Evolutionary conservation across 2,888 invertebrate species (phyloP).

Genomic region (Xylocampa areola): DNA sequence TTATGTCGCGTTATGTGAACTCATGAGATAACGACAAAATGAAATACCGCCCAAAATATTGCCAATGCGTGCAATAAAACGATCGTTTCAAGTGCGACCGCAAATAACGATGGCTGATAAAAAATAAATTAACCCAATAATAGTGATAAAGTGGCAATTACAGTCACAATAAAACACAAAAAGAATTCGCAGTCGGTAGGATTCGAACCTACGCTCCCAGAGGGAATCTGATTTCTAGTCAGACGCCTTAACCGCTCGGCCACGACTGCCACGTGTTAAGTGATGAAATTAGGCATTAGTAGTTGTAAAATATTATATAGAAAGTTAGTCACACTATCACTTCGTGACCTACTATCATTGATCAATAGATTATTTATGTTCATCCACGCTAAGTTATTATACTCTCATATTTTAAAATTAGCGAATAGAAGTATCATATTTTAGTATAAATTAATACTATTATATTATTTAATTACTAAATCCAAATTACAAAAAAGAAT

Average conservation of each 20-base stretch:
- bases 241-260: slow-evolving; percentile 97
- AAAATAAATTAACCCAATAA: slow-evolving; percentile 61
- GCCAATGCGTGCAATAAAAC: slow-evolving; percentile 64
- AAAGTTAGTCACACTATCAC: neutral
- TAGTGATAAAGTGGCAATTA: slow-evolving; percentile 55
- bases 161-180: slow-evolving; percentile 40
- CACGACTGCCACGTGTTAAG: slow-evolving; percentile 90
- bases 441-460: too few species aligned
- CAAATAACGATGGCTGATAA: slow-evolving; percentile 58
- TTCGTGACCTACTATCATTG: neutral
- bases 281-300: neutral
- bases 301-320: neutral
- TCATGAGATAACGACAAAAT: slow-evolving; percentile 49
- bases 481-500: too few species aligned
- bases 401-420: too few species aligned
- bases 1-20: slow-evolving; percentile 31
- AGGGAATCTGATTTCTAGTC: slow-evolving; percentile 97
- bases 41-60: slow-evolving; percentile 59
- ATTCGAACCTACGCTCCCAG: slow-evolving; percentile 97
- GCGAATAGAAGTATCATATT: too few species aligned
- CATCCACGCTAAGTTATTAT: too few species aligned
- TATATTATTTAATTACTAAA: too few species aligned
- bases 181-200: slow-evolving; percentile 93
- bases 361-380: too few species aligned
- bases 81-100: slow-evolving; percentile 51